Conservation (phyloP, 2,113 vertebrate genomes). For the Catagonus wagneri region DNA sequence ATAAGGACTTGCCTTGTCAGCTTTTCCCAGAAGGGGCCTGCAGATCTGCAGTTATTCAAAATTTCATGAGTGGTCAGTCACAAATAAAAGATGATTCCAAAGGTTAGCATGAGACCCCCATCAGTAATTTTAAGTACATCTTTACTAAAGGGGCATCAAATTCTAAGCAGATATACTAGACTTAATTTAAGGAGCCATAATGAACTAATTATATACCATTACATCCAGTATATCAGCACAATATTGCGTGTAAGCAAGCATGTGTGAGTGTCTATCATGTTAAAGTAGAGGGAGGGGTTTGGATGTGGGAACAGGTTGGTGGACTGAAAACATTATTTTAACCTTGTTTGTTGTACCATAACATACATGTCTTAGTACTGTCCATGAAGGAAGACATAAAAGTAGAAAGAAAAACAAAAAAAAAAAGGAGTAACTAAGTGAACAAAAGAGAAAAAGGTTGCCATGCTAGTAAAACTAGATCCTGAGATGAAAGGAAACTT, state of each 20-base stretch:
- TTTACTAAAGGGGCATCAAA: not conserved
- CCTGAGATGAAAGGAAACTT: not conserved
- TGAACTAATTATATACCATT: not conserved
- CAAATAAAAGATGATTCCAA: not conserved
- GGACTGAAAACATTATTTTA: not conserved
- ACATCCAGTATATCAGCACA: not conserved
- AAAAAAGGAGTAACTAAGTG: not conserved
- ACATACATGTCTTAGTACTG: not conserved
- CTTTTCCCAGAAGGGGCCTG: not conserved
- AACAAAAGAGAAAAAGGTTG: not conserved
- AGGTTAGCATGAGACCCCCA: not conserved
- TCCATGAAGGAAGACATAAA: not conserved
- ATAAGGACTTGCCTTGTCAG: not conserved
- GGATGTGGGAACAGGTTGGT: not conserved
- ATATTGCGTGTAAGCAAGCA: not conserved
- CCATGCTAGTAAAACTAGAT: not conserved
- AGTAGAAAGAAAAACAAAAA: not conserved
- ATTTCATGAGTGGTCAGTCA: not conserved
- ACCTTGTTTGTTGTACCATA: not conserved
- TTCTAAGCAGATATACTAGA: not conserved
- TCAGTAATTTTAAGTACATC: not conserved
- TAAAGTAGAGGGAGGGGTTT: rapidly evolving
- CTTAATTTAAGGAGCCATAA: not conserved
- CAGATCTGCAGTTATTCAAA: not conserved
- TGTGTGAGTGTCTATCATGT: not conserved